Base-by-base conservation (phyloP, 2,888 invertebrate species). In the Tachystola acroxantha region DNA sequence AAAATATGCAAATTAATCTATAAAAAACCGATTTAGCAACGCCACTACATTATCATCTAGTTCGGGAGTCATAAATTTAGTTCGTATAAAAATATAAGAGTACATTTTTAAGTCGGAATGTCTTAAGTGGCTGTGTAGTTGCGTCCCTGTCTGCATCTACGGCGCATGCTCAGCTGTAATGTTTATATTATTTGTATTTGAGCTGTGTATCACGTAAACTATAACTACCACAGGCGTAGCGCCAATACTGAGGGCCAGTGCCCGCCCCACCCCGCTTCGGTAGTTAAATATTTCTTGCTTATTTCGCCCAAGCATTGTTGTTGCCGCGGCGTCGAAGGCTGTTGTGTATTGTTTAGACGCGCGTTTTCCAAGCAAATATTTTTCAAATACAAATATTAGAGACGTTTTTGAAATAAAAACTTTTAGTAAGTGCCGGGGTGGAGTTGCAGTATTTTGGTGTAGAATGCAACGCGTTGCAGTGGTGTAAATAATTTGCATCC, bases 161-260 rank as follows among this genome's bases (percentile, higher is more conserved):
- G 40, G 86, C 86, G 84, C 86, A 86, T 86, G 86, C 86, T 73
- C 84, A 48, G 77, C 56, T 66, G 77, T 77, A 81, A 85, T 88
- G 88, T 88, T 88, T 88, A 88, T 88, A 88, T 88, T 88, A 88
- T 88, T 88, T 88, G 88, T 88, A 88, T 87, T 88, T 85, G 82
- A 87, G 86, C 84, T 87, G 87, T 88, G 87, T 88, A 88, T 88
- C 88, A 81, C 76, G 88, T 88, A 88, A 88, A 88, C 88, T 87
- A 87, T 85, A 88, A 88, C 86, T 88, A 88, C 88, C 86, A 85
- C 87, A 86, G 82, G 70, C 81, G 74, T 74, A 82, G 80, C 86
- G 74, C 87, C 85, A 85, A 85, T 84, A 82, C 86, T 84, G 84
- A 76, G 82, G 82, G 79, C 76, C 77, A 71, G 68, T 57, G 68